These are phyloP conservation scores for Tragelaphus oryx DNA, from an alignment of 2,797 vertebrate species.

Conservation along the genomic window DNA sequence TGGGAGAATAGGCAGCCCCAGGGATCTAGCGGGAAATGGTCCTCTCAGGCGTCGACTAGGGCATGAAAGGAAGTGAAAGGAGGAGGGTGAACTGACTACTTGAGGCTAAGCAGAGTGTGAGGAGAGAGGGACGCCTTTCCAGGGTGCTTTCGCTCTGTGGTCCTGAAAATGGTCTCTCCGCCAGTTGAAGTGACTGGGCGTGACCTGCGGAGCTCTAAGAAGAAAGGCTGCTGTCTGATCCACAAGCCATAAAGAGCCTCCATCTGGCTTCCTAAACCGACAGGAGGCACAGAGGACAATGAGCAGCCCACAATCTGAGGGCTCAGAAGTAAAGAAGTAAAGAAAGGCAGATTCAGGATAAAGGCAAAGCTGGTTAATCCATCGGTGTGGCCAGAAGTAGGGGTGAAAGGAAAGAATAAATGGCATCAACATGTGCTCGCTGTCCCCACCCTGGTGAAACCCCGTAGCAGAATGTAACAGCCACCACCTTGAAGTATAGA, in stretches of 20 bases:
- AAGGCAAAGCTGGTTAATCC: not conserved
- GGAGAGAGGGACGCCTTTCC: not conserved
- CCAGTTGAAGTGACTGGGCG: not conserved
- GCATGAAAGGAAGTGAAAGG: not conserved
- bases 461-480: accelerated
- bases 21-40: not conserved
- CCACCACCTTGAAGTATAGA: accelerated
- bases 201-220: not conserved
- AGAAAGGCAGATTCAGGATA: not conserved
- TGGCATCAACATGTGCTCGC: accelerated
- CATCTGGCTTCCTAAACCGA: not conserved
- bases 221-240: not conserved
- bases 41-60: not conserved
- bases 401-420: not conserved
- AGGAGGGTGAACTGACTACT: not conserved
- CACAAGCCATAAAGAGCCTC: not conserved
- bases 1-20: not conserved
- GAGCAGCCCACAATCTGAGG: not conserved
- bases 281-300: not conserved
- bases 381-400: accelerated
- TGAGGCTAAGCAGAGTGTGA: not conserved
- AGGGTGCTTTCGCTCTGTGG: not conserved
- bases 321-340: not conserved
- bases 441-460: no score
- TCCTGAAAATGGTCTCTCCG: not conserved